Evolutionary conservation across 2,888 invertebrate genomes (phyloP).

Genomic region (Notodonta ziczac): DNA sequence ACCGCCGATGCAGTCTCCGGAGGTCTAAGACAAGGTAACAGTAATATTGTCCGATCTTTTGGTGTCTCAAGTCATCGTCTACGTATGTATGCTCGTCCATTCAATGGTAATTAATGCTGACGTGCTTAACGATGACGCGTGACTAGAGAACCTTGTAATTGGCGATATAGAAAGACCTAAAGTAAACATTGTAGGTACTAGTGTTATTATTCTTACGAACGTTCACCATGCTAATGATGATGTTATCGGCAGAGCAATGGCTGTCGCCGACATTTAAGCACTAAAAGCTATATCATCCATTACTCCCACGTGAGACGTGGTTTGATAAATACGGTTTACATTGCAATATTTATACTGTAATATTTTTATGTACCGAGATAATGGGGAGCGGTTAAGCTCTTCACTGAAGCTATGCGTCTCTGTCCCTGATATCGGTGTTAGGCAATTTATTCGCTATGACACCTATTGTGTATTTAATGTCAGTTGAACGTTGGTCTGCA

Average conservation of each 20-base stretch:
- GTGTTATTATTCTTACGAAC: constrained; percentile 39
- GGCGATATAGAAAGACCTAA: constrained; percentile 46
- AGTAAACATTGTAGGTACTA: constrained; percentile 35
- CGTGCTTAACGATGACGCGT: constrained; percentile 64
- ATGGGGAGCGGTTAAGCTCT: constrained; percentile 47
- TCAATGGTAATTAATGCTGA: constrained; percentile 62
- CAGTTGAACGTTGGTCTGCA: constrained; percentile 48
- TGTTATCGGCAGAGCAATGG: constrained; percentile 23
- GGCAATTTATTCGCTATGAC: constrained; percentile 72
- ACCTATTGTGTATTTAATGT: constrained; percentile 62
- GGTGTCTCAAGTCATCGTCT: constrained; percentile 39
- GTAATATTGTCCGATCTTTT: constrained; percentile 58
- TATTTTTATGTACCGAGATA: constrained; percentile 59
- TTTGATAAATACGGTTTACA: constrained; percentile 54
- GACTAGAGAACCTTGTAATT: constrained; percentile 60
- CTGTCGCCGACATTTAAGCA: constrained; percentile 42
- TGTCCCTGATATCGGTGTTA: constrained; percentile 63
- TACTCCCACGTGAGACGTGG: constrained; percentile 32
- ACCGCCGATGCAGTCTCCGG: constrained; percentile 51
- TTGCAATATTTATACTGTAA: constrained; percentile 52
- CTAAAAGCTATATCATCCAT: constrained; percentile 39
- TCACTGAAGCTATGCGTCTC: constrained; percentile 59
- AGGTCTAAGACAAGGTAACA: constrained; percentile 74
- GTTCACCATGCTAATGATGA: constrained; percentile 25
- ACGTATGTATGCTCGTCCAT: constrained; percentile 42